Base-by-base conservation (phyloP, 2,113 vertebrate genomes). In the Crotalus helleri region DNA sequence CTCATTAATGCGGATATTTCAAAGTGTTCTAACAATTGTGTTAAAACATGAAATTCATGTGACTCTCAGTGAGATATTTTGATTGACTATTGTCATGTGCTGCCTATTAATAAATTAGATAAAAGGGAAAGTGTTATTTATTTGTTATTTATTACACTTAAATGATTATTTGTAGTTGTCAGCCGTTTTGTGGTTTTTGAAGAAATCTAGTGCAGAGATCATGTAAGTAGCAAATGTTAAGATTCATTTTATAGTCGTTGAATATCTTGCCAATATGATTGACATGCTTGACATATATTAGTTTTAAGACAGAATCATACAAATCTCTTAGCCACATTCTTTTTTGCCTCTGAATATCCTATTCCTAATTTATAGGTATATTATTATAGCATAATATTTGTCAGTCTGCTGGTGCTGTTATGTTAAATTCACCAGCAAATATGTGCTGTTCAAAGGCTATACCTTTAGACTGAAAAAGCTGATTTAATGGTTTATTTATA, bases 1-100 rank as follows among this genome's bases (percentile, higher is more conserved):
- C 93, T 94, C 88, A 88, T 55, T 94, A 88, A 54, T 29, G 59
- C 87, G 90, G 64, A 94, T 93, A 94, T 92, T 90, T 88, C 49
- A 95, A 95, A 91, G 69, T 0, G 0, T 90, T 94, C 92, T 91
- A 91, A 87, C 85, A 89, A 39, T 85, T 69, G 87, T 89, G 53
- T 88, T 49, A 64, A 81, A 90, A 64, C 58, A n/a, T 90, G 59
- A 89, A 95, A 92, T 92, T 91, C 33, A 29, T 58, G 90, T 85
- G 93, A 95, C 90, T 90, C 2, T 29, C 61, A 54, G 29, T 89
- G 44, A 87, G 94, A 26, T 7, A 64, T 29, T 93, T 86, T 94
- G 64, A n/a, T 17, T 33, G 44, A 69, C 21, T 51, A 5, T n/a
- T 93, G 5, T 54, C 92, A 58, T 15, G 89, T 59, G 24, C 0